A percentile compares a stretch with the other conserved stretches of the same genome.
Conservation (phyloP, 2,888 invertebrate genomes). For the Lepetodrilus schrolli region DNA sequence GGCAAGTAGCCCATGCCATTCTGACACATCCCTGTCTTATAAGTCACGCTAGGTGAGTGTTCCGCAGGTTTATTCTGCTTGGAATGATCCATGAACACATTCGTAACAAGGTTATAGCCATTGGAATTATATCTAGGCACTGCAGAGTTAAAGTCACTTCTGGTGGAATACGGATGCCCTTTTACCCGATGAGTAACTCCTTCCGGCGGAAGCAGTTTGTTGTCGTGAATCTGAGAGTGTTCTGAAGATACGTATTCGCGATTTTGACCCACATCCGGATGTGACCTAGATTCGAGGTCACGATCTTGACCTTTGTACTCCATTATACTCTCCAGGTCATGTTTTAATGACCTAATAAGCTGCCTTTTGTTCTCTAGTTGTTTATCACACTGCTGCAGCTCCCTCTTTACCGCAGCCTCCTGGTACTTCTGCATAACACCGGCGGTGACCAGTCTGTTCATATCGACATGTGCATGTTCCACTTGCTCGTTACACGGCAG, state of each 20-base stretch:
- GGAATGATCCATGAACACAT: neutral
- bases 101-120: neutral
- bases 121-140: neutral
- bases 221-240: no score
- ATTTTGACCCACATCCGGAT: no score
- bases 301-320: no score
- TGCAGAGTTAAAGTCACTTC: no score
- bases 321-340: conserved; percentile 39
- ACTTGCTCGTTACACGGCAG: conserved; percentile 34
- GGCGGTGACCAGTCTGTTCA: conserved; percentile 59
- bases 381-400: conserved; percentile 55
- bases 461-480: conserved; percentile 51
- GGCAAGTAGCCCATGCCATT: no score
- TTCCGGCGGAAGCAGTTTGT: no score
- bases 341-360: conserved; percentile 46
- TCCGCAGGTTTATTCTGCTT: neutral
- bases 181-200: no score
- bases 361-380: conserved; percentile 44
- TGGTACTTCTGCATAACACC: conserved; percentile 64
- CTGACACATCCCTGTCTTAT: no score
- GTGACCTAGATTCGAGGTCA: no score
- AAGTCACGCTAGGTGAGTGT: no score
- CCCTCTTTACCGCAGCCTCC: conserved; percentile 54
- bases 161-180: no score
- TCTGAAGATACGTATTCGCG: no score